Base-by-base conservation (phyloP, 1,140 invertebrate genomes). In the Elymnias hypermnestra region DNA sequence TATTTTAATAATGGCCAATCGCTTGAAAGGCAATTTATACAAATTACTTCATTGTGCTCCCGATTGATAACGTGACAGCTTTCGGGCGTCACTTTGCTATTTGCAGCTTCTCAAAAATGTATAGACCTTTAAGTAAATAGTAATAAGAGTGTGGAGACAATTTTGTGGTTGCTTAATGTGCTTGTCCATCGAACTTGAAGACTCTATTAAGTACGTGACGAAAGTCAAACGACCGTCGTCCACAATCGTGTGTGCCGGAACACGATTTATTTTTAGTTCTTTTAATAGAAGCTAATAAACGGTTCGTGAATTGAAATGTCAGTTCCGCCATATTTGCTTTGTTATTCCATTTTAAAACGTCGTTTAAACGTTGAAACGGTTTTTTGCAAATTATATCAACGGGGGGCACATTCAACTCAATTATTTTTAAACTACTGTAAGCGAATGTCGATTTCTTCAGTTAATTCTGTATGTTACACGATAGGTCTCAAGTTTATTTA, bases 161-260 rank as follows among this genome's bases (percentile, higher is more conserved):
- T 44, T 47, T n/a, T 10, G 19, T 14, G 9, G 8, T 21, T 38
- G 14, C n/a, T 18, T 17, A 12, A 26, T 29, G 33, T 10, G 18
- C 22, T 33, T 21, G 38, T 19, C 43, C 38, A 31, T 56, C 48
- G 33, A 37, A 45, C 23, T 57, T 64, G 48, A 57, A 53, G 52
- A 53, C 61, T 68, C 47, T 55, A 68, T 68, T 64, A 59, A 54
- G 44, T 51, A 62, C 64, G 64, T 68, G 64, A 64, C 45, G 64
- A 62, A 59, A 68, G 42, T 33, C 45, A 39, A 45, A 66, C 45
- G 39, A 40, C 37, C n/a, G n/a, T n/a, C n/a, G 31, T 53, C 18
- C 18, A 17, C 13, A 44, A 28, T 29, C 14, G 38, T 41, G 37
- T 44, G 26, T 53, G 28, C 51, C 50, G 52, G 57, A 58, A 56